phyloP scores from a whole-genome alignment of 2,797 vertebrate genomes.

The Catostomus latipinnis region DNA sequence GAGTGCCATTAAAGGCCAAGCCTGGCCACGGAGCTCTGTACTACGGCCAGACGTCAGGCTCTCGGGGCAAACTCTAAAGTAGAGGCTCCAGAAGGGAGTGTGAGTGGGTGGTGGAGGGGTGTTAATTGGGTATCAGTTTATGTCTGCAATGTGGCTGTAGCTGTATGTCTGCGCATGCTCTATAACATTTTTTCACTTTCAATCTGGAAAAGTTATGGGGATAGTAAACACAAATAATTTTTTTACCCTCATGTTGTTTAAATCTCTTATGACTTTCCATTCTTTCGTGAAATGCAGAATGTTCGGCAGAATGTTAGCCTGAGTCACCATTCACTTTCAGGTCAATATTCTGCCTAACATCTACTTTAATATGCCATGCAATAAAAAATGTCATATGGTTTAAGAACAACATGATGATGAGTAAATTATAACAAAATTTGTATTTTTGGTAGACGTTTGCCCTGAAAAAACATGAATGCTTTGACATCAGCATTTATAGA shows the following conservation, averaged over 20 bases:
- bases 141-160: slow-evolving; percentile 2
- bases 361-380: too few relatives aligned
- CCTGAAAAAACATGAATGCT: slow-evolving; percentile 54
- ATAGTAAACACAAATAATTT: background rate
- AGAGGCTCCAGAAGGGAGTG: slow-evolving; percentile 45
- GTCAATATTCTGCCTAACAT: too few relatives aligned
- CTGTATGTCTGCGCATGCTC: slow-evolving; percentile 16
- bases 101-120: slow-evolving; percentile 16
- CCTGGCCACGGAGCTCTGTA: slow-evolving; percentile 72
- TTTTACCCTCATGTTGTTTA: too few relatives aligned
- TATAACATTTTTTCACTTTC: slow-evolving; percentile 43
- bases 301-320: too few relatives aligned
- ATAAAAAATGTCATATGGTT: too few relatives aligned
- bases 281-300: too few relatives aligned
- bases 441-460: background rate
- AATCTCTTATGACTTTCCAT: too few relatives aligned
- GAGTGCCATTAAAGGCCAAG: slow-evolving; percentile 71
- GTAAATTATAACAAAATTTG: too few relatives aligned
- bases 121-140: slow-evolving; percentile 23
- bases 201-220: background rate
- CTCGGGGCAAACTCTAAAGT: slow-evolving; percentile 45
- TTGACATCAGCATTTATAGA: slow-evolving; percentile 52
- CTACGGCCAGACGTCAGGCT: slow-evolving; percentile 61
- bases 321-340: too few relatives aligned
- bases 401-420: too few relatives aligned